Base-by-base conservation (phyloP, 2,113 vertebrate genomes). In the Lichenostomus cassidix region DNA sequence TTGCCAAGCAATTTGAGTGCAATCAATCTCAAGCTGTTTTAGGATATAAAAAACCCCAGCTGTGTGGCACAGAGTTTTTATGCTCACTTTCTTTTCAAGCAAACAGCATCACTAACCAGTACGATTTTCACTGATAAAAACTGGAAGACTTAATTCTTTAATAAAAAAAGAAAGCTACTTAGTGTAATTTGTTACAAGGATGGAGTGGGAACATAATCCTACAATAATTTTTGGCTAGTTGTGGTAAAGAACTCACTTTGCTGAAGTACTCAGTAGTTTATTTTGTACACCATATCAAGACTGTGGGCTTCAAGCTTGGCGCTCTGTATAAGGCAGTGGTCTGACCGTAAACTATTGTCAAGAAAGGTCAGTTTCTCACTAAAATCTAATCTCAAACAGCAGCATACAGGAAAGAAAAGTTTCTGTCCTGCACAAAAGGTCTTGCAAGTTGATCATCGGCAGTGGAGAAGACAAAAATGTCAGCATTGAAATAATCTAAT, bases 1-100 rank as follows among this genome's bases (percentile, higher is more conserved):
- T 78, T 94, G 96, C 95, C 97, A 98, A 97, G 93, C 90, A 85
- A 94, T 91, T 87, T 79, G 79, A 97, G 69, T 59, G 52, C 64
- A 96, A 80, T 92, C 92, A 93, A 56, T 96, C 75, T 94, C 96
- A 97, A 96, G 89, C 75, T 96, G 92, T 89, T 97, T 89, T 76
- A 83, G 83, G 88, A 94, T 65, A 92, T 55, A 92, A 96, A 96
- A 91, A 70, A 58, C 2, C 58, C 91, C 97, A 97, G 96, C 95
- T 97, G 97, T 96, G 69, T 59, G 81, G 37, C 46, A 28, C 23
- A 31, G 64, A 94, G 78, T 20, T 46, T 84, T 62, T 82, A 44
- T 14, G 31, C 31, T 82, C 42, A 58, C 31, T 92, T 87, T 74
- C 46, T 76, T 96, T 95, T 82, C 90, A 83, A 89, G 85, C 69